Percentiles rank a stretch among this genome's conserved stretches.
These are phyloP conservation scores for Anseranas semipalmata DNA, from an alignment of 2,113 vertebrate species.

Conservation along the genomic window DNA sequence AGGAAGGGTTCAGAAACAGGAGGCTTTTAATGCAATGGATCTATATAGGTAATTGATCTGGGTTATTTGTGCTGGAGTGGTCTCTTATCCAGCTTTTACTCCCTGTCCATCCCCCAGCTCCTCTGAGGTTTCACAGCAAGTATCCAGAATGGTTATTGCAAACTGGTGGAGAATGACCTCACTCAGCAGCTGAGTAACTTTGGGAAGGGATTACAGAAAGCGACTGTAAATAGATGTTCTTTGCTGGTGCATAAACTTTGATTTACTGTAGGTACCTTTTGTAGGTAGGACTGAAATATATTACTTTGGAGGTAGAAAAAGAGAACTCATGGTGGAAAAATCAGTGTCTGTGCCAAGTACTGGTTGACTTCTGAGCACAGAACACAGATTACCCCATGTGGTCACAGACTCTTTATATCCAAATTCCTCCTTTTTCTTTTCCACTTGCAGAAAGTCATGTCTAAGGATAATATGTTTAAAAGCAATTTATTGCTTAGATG, in stretches of 20 bases:
- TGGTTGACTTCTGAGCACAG: not conserved
- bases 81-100: slow-evolving; percentile 3
- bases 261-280: not conserved
- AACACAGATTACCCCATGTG: not conserved
- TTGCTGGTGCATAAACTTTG: not conserved
- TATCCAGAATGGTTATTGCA: not conserved
- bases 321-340: not conserved
- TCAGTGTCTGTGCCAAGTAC: not conserved
- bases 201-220: not conserved
- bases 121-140: slow-evolving; percentile 3
- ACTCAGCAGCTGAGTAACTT: not conserved
- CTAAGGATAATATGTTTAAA: not conserved
- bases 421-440: not conserved
- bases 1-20: not conserved
- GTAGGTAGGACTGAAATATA: not conserved
- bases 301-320: not conserved
- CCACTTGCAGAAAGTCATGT: not conserved
- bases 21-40: not conserved
- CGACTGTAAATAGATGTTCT: not conserved
- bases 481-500: not conserved
- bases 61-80: not conserved
- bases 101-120: not conserved
- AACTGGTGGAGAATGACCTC: not conserved
- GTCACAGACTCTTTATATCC: not conserved
- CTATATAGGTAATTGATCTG: slow-evolving; percentile 32